phyloP scores from a whole-genome alignment of 37 sponge, comb jelly and placozoan species.

The Aphrocallistes beatrix region DNA sequence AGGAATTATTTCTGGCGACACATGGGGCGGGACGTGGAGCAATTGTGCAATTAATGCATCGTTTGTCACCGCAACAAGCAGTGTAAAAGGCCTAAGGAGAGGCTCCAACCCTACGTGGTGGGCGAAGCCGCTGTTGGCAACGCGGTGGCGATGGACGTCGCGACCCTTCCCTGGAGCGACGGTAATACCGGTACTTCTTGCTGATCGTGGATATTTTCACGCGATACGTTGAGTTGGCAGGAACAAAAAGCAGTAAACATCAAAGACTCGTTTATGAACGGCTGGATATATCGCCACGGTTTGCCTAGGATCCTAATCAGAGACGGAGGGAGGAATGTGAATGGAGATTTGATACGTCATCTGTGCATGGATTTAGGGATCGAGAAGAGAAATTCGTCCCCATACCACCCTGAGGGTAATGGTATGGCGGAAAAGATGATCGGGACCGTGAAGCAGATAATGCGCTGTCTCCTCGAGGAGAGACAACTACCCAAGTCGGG shows the following conservation, averaged over 20 bases:
- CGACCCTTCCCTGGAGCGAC: neutral
- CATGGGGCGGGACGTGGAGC: neutral
- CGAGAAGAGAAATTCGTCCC: neutral
- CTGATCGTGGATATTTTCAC: neutral
- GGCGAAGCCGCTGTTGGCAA: neutral
- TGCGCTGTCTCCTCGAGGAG: neutral
- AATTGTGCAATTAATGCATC: neutral
- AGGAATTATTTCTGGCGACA: neutral
- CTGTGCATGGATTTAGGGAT: too few species aligned
- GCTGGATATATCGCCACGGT: neutral
- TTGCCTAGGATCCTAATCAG: neutral
- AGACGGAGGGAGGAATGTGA: neutral
- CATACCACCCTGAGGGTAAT: neutral
- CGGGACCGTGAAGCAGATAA: neutral
- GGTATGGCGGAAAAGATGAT: neutral
- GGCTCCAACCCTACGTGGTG: neutral
- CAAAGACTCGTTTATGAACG: neutral
- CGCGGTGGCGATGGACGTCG: neutral
- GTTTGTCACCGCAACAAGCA: neutral
- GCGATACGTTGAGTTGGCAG: neutral
- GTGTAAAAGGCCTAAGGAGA: neutral
- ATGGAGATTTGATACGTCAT: neutral
- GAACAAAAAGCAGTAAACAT: neutral
- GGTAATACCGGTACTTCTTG: neutral
- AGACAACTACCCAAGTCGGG: neutral